Percentiles rank a stretch among this genome's conserved stretches.
Evolutionary conservation across 2,888 invertebrate species (phyloP).

Genomic region (Cryptops parisi): DNA sequence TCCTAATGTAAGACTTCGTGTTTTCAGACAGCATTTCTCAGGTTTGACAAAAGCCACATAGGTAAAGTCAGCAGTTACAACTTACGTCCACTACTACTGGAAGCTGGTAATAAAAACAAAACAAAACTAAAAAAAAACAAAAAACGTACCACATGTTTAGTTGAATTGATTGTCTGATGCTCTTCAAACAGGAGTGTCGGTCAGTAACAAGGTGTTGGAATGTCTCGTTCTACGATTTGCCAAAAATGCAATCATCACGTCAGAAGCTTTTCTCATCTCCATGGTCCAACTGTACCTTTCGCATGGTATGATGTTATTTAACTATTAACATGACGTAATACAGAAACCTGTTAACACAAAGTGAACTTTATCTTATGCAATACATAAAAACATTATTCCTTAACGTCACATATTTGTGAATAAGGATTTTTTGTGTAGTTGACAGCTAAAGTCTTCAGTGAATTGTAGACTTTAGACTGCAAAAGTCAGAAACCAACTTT

Average conservation of each 20-base stretch:
- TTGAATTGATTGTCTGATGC: neutral
- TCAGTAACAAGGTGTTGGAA: slow-evolving; percentile 61
- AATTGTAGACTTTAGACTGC: too few species aligned
- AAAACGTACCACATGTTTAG: neutral
- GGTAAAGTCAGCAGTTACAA: slow-evolving; percentile 48
- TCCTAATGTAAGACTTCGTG: too few species aligned
- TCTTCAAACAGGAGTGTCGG: slow-evolving; percentile 38
- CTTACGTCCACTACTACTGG: slow-evolving; percentile 48
- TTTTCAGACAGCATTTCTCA: slow-evolving; percentile 43
- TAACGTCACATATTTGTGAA: too few species aligned
- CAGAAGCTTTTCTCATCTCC: slow-evolving; percentile 49
- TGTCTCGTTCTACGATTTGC: slow-evolving; percentile 51
- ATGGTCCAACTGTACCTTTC: slow-evolving; percentile 47
- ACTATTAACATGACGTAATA: too few species aligned
- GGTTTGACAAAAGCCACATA: slow-evolving; percentile 35
- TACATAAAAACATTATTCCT: too few species aligned
- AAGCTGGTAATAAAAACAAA: slow-evolving; percentile 36
- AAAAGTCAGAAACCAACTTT: too few species aligned
- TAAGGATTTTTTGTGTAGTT: too few species aligned
- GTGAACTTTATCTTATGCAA: too few species aligned
- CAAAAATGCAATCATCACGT: slow-evolving; percentile 41
- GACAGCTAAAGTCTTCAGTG: too few species aligned
- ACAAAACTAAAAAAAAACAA: neutral
- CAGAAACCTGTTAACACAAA: too few species aligned
- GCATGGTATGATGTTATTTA: slow-evolving; percentile 38